Evolutionary conservation across 2,113 vertebrate species (phyloP), one percentile per base, ranked within the genome.

Genomic region (Pomatorhinus ruficollis): DNA sequence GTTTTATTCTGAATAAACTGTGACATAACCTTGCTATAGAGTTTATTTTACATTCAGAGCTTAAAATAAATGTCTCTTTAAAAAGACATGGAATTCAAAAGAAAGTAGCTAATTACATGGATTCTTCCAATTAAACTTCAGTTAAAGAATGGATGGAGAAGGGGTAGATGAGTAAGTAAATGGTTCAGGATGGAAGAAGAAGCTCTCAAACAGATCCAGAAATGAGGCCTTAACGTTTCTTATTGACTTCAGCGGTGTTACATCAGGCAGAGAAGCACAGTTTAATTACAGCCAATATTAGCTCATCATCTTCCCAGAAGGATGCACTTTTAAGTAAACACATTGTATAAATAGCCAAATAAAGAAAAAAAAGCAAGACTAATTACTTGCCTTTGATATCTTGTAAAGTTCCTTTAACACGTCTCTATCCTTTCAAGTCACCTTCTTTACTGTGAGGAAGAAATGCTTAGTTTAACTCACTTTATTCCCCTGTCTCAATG

Each of bases 301-400:
- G 59, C 68, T 95, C 74, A 39, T 77, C 42, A 40, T 77, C 53
- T 92, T 90, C 82, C 71, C 85, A 90, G 91, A 90, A 75, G 53
- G 74, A 96, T 87, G 44, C 68, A 87, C 50, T 81, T 93, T 66
- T 78, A 89, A 97, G 81, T 84, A 95, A 91, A 94, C 59, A 83
- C 28, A 69, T 74, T 83, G 59, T 63, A 56, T 86, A 88, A 94
- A 87, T 22, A 95, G 49, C 47, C 35, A 88, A 93, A 91, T 72
- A 83, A 89, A 89, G 72, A 75, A 87, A 93, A 39, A 39, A 85
- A 91, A 85, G 5, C 23, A 66, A 89, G 93, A 40, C 66, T 64
- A 69, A 86, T 94, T 94, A 68, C 65, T 87, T 71, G 37, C 25
- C 31, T 49, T 57, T 92, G 91, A 81, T 28, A 68, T 69, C 49